Evolutionary conservation across 1,140 invertebrate species (phyloP).

Genomic region (Drosophila busckii): DNA sequence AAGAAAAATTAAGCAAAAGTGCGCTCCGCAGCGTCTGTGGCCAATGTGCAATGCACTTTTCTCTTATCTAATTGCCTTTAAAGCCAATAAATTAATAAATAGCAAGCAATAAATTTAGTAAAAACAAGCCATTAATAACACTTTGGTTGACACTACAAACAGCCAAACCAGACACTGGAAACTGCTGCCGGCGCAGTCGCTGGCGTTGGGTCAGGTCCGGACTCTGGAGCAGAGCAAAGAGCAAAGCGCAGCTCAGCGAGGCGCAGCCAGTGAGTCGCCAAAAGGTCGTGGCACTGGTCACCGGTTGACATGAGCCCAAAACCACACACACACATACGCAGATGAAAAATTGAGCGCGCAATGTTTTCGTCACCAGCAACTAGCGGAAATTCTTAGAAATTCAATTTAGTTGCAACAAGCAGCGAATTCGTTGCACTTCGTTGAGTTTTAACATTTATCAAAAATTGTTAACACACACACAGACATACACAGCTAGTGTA

Average conservation of each 20-base stretch:
- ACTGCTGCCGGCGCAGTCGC: constrained; percentile 18
- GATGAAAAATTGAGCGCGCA: constrained; percentile 68
- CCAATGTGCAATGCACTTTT: constrained; percentile 63
- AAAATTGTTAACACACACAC: constrained; percentile 2
- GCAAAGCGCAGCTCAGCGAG: constrained; percentile 17
- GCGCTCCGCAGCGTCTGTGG: constrained; percentile 15
- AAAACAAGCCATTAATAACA: constrained; percentile 77
- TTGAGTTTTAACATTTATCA: constrained; percentile 36
- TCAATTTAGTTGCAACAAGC: constrained; percentile 39
- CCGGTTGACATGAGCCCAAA: too few relatives aligned
- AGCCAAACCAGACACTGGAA: constrained; percentile 24
- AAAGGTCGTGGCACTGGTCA: too few relatives aligned
- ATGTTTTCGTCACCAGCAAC: constrained; percentile 68
- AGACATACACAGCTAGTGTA: background rate
- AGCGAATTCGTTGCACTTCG: constrained; percentile 64
- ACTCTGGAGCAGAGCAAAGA: too few relatives aligned
- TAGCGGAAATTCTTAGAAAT: constrained; percentile 58
- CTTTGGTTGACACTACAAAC: constrained; percentile 64
- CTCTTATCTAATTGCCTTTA: constrained; percentile 74
- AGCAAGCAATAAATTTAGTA: constrained; percentile 76
- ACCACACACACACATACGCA: constrained; percentile 31
- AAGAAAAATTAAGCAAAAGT: constrained; percentile 47
- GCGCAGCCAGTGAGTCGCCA: constrained; percentile 46
- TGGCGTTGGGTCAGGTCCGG: constrained; percentile 42
- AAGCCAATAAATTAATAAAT: constrained; percentile 76